These are phyloP conservation scores for Hyaena hyaena DNA, from an alignment of 2,113 vertebrate species.

Conservation along the genomic window DNA sequence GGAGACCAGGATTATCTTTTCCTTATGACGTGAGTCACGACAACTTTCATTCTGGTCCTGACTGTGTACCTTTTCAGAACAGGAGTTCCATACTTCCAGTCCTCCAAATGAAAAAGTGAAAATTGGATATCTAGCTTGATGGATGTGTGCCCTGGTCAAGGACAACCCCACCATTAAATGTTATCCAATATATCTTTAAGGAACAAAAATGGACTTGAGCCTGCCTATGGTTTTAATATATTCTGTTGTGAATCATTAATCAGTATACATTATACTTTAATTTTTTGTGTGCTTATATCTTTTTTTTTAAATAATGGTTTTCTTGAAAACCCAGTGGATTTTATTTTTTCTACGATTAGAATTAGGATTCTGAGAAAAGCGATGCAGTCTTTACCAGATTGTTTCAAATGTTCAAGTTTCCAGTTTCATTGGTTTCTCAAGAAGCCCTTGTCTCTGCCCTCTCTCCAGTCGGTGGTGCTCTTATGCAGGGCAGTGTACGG, in stretches of 20 bases:
- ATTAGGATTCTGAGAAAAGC: neutral
- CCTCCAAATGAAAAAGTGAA: neutral
- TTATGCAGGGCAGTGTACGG: neutral
- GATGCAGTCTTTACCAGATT: neutral
- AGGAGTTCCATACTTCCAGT: neutral
- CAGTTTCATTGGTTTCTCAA: neutral
- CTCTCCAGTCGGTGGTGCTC: accelerated
- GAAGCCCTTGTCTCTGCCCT: neutral
- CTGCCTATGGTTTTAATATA: neutral
- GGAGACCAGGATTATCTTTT: neutral
- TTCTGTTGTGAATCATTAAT: neutral
- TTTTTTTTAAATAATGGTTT: neutral
- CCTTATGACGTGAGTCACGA: neutral
- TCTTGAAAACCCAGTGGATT: neutral
- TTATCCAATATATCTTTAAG: neutral
- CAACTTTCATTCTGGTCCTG: neutral
- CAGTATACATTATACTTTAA: neutral
- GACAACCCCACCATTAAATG: no score
- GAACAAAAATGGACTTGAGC: neutral
- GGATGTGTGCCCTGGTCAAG: neutral
- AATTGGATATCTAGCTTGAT: no score
- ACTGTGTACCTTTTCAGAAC: neutral
- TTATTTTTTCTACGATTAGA: neutral
- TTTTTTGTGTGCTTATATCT: neutral
- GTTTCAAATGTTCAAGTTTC: neutral